Conservation (phyloP, 2,797 vertebrate species). For the Hippopotamyrus pictus region DNA sequence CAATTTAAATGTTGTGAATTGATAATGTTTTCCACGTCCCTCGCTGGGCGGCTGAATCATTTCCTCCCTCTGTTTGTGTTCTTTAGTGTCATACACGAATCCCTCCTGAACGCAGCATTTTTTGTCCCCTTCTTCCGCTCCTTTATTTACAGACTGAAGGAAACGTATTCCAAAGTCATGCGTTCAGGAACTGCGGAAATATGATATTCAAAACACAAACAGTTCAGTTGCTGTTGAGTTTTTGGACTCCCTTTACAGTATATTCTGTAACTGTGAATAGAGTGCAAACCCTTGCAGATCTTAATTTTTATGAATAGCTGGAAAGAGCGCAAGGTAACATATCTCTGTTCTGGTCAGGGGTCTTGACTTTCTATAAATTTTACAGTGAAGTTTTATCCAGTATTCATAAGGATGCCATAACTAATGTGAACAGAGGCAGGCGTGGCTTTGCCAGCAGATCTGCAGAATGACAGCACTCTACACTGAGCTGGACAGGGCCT, state of each 20-base stretch:
- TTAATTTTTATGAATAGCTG: background rate
- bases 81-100: slow-evolving; percentile 52
- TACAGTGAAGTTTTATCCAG: slow-evolving; percentile 36
- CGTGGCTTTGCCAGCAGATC: slow-evolving; percentile 4
- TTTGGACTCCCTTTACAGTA: background rate
- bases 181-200: background rate
- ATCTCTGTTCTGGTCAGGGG: background rate
- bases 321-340: background rate
- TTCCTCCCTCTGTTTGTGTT: slow-evolving; percentile 57
- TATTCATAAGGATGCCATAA: slow-evolving; percentile 35
- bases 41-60: slow-evolving; percentile 73
- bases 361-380: slow-evolving; percentile 7
- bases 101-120: slow-evolving; percentile 21
- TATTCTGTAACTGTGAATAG: background rate
- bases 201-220: background rate
- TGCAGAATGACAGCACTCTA: slow-evolving; percentile 15
- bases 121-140: background rate
- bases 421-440: background rate
- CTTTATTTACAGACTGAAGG: background rate
- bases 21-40: slow-evolving; percentile 76
- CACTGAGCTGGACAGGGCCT: slow-evolving; percentile 12
- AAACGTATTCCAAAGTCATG: background rate
- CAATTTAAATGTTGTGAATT: slow-evolving; percentile 91
- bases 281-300: background rate
- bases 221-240: background rate